Conservation (phyloP, 1,140 invertebrate species). For the Meloidogyne floridensis region DNA sequence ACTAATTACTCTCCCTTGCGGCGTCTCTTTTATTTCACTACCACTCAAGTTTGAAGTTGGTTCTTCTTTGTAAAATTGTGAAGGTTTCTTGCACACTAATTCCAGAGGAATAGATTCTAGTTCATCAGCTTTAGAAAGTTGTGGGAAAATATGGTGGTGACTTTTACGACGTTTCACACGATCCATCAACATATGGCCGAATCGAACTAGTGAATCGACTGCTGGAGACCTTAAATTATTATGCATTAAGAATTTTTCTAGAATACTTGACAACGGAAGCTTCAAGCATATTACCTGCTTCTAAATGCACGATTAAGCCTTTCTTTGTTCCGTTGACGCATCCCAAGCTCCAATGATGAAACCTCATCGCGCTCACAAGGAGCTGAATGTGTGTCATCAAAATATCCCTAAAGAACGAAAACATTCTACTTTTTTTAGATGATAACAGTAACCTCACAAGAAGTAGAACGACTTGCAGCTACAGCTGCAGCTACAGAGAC, state of each 20-base stretch:
- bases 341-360: neutral
- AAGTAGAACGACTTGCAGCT: neutral
- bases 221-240: conserved; percentile 52
- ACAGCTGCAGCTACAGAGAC: neutral
- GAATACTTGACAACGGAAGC: neutral
- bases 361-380: conserved; percentile 31
- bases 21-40: conserved; percentile 21
- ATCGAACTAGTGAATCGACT: conserved; percentile 54
- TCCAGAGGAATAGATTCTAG: conserved; percentile 46
- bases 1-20: conserved; percentile 2
- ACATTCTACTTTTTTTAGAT: neutral
- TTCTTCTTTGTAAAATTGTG: conserved; percentile 22
- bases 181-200: conserved; percentile 50
- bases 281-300: neutral
- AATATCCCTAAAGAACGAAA: neutral
- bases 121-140: conserved; percentile 31
- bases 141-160: conserved; percentile 31
- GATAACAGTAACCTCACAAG: neutral
- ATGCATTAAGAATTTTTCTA: neutral
- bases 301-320: conserved; percentile 12
- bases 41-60: neutral
- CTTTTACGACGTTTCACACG: conserved; percentile 44
- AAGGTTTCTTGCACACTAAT: conserved; percentile 31
- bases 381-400: conserved; percentile 28
- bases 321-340: conserved; percentile 14